Evolutionary conservation across 2,113 vertebrate species (phyloP).

Genomic region (Xyrauchen texanus): DNA sequence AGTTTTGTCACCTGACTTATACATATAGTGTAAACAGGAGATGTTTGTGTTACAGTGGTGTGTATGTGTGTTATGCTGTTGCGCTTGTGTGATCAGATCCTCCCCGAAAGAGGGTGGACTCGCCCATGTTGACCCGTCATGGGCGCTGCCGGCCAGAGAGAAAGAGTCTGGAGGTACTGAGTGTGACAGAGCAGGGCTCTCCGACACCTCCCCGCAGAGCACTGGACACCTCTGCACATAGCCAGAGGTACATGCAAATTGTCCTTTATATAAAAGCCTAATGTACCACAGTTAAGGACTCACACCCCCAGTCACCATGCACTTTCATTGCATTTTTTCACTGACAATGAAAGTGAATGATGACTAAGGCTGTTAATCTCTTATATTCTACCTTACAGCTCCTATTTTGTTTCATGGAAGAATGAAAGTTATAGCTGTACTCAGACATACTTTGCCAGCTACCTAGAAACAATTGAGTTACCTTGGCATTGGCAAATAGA

Average conservation of each 20-base stretch:
- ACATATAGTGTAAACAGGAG: neutral
- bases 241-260: conserved; percentile 78
- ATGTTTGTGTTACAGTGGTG: conserved; percentile 21
- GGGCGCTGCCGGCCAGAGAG: conserved; percentile 87
- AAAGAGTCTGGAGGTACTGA: conserved; percentile 89
- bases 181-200: conserved; percentile 87
- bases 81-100: conserved; percentile 71
- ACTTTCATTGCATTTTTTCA: too few relatives aligned
- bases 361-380: too few relatives aligned
- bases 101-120: conserved; percentile 88
- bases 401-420: too few relatives aligned
- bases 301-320: too few relatives aligned
- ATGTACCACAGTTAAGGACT: neutral
- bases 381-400: too few relatives aligned
- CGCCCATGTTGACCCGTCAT: conserved; percentile 90
- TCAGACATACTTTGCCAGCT: too few relatives aligned
- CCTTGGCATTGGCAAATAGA: too few relatives aligned
- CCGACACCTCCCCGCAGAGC: conserved; percentile 85
- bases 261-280: neutral
- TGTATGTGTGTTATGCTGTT: conserved; percentile 2
- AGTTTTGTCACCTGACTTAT: neutral
- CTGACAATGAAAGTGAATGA: too few relatives aligned
- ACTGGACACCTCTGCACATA: conserved; percentile 86
- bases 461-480: too few relatives aligned
- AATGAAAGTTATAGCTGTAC: too few relatives aligned